A percentile compares a stretch with the other conserved stretches of the same genome.
Conservation (phyloP, 1,140 invertebrate species). For the Halictus rubicundus region DNA sequence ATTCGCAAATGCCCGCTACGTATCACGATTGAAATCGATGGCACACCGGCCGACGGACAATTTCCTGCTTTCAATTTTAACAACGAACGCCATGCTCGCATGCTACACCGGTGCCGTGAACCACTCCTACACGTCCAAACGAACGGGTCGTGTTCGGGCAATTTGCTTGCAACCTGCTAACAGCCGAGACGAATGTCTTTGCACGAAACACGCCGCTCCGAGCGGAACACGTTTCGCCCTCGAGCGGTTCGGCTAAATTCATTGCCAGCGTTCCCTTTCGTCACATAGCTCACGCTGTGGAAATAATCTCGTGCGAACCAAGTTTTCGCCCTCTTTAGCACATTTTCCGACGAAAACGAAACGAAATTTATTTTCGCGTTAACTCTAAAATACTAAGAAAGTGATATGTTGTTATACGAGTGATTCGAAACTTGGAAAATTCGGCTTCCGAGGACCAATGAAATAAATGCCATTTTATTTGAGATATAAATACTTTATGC, state of each 20-base stretch:
- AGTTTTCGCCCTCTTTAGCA: too few species aligned
- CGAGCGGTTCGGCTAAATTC: not conserved
- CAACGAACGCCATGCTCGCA: slow-evolving; percentile 30
- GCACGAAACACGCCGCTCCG: not conserved
- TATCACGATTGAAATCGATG: slow-evolving; percentile 1
- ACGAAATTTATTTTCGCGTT: too few species aligned
- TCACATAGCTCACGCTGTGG: too few species aligned
- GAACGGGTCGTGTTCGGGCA: slow-evolving; percentile 15
- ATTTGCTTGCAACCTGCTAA: slow-evolving; percentile 36
- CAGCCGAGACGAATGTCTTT: slow-evolving; percentile 14
- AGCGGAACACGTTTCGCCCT: not conserved
- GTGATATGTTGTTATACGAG: too few species aligned
- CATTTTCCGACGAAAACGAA: too few species aligned
- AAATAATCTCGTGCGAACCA: too few species aligned
- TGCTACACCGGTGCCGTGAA: slow-evolving; percentile 35
- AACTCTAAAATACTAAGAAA: too few species aligned
- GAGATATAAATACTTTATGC: too few species aligned
- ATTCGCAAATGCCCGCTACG: slow-evolving; percentile 30
- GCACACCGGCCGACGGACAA: slow-evolving; percentile 22
- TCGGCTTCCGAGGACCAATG: too few species aligned
- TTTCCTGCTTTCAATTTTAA: slow-evolving; percentile 45
- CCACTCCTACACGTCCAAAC: slow-evolving; percentile 10
- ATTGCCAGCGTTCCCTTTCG: not conserved
- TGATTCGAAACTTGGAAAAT: too few species aligned
- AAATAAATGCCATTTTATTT: too few species aligned